Conservation (phyloP, 2,888 invertebrate genomes). For the Parelbella ahira region DNA sequence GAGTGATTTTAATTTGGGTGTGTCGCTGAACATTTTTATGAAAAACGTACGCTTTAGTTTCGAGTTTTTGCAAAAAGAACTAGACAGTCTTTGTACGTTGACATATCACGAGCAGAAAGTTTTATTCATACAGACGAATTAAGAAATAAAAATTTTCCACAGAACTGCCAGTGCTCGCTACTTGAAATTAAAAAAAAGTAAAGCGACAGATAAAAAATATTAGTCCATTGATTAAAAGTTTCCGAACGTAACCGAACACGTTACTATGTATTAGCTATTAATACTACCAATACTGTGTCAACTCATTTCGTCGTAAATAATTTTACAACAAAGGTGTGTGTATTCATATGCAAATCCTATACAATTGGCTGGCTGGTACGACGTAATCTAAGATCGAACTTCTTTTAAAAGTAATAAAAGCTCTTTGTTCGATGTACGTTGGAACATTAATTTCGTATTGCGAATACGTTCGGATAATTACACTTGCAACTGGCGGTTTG, state of each 20-base stretch:
- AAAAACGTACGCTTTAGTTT: conserved; percentile 18
- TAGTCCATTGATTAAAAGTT: conserved; percentile 4
- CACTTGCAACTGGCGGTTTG: conserved; percentile 17
- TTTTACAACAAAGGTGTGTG: conserved; percentile 30
- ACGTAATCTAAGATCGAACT: conserved; percentile 29
- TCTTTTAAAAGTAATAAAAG: conserved; percentile 26
- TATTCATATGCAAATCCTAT: conserved; percentile 51
- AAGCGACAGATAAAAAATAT: not conserved
- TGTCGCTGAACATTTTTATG: conserved; percentile 22
- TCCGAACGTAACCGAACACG: not conserved
- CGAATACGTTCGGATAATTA: conserved; percentile 27
- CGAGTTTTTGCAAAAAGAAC: conserved; percentile 25
- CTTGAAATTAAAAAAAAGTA: conserved; percentile 2
- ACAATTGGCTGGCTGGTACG: conserved; percentile 23
- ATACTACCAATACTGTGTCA: no score
- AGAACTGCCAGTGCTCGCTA: not conserved
- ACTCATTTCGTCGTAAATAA: conserved; percentile 25
- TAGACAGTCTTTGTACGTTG: conserved; percentile 19
- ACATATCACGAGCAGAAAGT: conserved; percentile 17
- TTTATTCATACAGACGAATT: conserved; percentile 16
- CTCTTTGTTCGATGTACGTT: conserved; percentile 26
- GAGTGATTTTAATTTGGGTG: conserved; percentile 31
- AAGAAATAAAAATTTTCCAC: conserved; percentile 11
- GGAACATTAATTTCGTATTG: conserved; percentile 29
- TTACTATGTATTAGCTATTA: conserved; percentile 4